Base-by-base conservation (phyloP, 2,113 vertebrate genomes). In the Puma concolor region DNA sequence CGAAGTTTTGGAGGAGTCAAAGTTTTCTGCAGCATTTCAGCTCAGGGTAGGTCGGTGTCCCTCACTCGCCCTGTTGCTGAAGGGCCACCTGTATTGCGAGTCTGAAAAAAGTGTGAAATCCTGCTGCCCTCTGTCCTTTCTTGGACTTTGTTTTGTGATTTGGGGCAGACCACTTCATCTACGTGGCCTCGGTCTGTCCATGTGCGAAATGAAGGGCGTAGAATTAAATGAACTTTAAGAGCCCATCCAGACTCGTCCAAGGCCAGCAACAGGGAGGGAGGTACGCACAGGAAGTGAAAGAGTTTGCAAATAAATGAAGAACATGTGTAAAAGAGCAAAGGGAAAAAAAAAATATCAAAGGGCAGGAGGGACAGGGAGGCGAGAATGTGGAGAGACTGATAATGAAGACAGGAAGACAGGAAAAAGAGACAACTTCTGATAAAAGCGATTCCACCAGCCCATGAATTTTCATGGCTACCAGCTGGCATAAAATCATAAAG, bases 391-490 rank as follows among this genome's bases (percentile, higher is more conserved):
- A 80, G 23, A 50, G 91, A 38, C 60, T 76, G 86, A 33, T 29
- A 89, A 95, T 63, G 93, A 69, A 89, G 93, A 54, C 5, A 0
- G 0, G 57, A 63, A 81, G 94, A 63, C 74, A 85, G 52, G 92
- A 29, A 71, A 77, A 63, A 38, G 67, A 44, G 69, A 72, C 0
- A 13, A 44, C 82, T 94, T 95, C 88, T 66, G 93, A 92, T 64
- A 76, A 52, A 96, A 92, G 90, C 83, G 36, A 60, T 95, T 96
- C 96, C 64, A 66, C 17, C 91, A 23, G 38, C 89, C 96, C 95
- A 95, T 98, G 97, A 98, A 97, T 98, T 98, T 97, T 98, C 97
- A 98, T 96, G 97, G 97, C 94, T 69, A 96, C 96, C 98, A 97
- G 97, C 96, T 97, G 97, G 96, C 71, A 88, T 94, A 41, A 95